Evolutionary conservation across 2,888 invertebrate genomes (phyloP), one percentile per base, ranked within the genome.

Genomic region (Geotrupes spiniger): DNA sequence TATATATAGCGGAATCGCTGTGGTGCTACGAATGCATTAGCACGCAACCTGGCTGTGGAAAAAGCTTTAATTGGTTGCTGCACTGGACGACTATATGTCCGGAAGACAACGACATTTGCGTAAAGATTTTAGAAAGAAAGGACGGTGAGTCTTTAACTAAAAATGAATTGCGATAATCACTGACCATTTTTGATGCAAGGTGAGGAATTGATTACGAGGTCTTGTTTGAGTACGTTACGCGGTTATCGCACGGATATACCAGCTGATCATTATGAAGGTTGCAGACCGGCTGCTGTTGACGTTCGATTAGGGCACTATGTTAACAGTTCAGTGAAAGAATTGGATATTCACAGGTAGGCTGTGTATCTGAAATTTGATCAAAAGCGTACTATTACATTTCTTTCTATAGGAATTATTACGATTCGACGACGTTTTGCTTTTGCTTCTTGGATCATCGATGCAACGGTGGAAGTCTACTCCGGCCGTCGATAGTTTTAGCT

Each of bases 1-100:
- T n/a, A n/a, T n/a, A n/a, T 40, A n/a, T 28, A 84, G 85, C 79
- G 59, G 66, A 76, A 37, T 79, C 83, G 28, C 76, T 92, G 63
- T 91, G 90, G 83, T 94, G 94, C 70, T 94, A 93, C 64, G 85
- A 87, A 66, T 94, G 94, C 68, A 89, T 89, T 11, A 86, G 91
- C 4, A 91, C 91, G 4, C 89, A 89, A 41, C 93, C 93, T 12
- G 94, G 94, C 1, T 94, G 94, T 73, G 86, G 83, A 11, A 83
- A 84, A 28, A 83, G 85, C 1, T 89, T 94, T 58, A 91, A 92
- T 67, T 93, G 92, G 92, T 65, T 79, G 6, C 83, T 80, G 77
- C 77, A 83, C 45, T 81, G 90, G 72, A 88, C 91, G 5, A 84
- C 85, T 63, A 81, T 84, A 2, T 94, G 94, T 64, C 89, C 89